phyloP scores from a whole-genome alignment of 2,113 vertebrate species.

The Cairina moschata region DNA sequence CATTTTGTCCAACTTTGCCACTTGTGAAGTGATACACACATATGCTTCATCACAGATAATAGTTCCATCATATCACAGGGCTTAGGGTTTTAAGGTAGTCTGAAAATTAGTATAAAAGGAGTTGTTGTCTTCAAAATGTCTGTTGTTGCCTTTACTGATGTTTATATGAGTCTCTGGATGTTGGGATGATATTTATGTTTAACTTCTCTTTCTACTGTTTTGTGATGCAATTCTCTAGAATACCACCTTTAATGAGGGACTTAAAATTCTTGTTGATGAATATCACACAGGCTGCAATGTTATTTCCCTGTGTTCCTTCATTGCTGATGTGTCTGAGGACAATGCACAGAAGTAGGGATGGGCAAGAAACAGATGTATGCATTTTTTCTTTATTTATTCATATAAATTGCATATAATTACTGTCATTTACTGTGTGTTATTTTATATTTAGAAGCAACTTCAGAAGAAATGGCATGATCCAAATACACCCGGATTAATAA shows the following conservation, averaged over 20 bases:
- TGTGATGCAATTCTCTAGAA: not conserved
- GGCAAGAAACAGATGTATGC: not conserved
- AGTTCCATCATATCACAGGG: not conserved
- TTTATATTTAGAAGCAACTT: not conserved
- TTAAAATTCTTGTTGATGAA: not conserved
- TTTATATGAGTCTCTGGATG: not conserved
- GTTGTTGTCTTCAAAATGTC: not conserved
- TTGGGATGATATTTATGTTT: not conserved
- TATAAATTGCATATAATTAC: not conserved
- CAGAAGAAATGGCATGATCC: not conserved
- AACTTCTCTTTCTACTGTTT: not conserved
- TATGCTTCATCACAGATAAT: slow-evolving; percentile 34
- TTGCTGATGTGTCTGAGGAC: not conserved
- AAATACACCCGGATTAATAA: not conserved
- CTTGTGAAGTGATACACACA: slow-evolving; percentile 40
- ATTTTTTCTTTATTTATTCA: not conserved
- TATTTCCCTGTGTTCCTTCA: not conserved
- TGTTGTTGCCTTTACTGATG: not conserved
- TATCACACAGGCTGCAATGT: not conserved
- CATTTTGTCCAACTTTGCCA: slow-evolving; percentile 44
- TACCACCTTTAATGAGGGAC: not conserved
- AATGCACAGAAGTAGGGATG: not conserved
- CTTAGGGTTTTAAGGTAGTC: slow-evolving; percentile 40
- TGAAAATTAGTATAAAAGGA: not conserved
- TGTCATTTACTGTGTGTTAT: not conserved